Evolutionary conservation across 2,888 invertebrate species (phyloP), one percentile per base, ranked within the genome.

Genomic region (Aphelenchoides bicaudatus): DNA sequence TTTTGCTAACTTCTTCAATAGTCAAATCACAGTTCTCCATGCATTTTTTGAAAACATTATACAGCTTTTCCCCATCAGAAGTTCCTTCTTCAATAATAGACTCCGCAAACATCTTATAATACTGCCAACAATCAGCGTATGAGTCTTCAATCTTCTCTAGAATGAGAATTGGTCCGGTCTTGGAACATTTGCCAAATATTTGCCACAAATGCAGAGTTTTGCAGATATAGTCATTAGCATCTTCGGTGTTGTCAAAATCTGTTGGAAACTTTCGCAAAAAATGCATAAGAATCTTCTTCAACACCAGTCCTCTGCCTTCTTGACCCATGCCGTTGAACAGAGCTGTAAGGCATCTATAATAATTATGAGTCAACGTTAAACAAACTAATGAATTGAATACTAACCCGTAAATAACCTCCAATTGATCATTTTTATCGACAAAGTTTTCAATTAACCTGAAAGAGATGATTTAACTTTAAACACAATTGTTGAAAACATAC

Each of bases 251-350:
- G 2, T 51, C 52, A 8, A 23, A 34, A 30, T 51, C 52, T 3
- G 19, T 34, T 2, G 31, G 28, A 10, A 51, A 37, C 30, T 46
- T 34, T 19, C 16, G 13, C 19, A 51, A 28, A 16, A 51, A 51
- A 29, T 51, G 37, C 52, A 51, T 34, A 16, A 51, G 37, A 30
- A 43, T 30, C 39, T 51, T 51, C 52, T 51, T 51, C 8, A 51
- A 2, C 37, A 51, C 31, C 2, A 31, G 19, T 19, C n/a, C 23
- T 6, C 37, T 37, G 6, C 8, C 16, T 13, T 51, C 37, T 8
- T n/a, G 1, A 2, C 39, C 13, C n/a, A 51, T 38, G 16, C 16
- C 31, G n/a, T 16, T 19, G 19, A 38, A n/a, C 4, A 34, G 19
- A 3, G 52, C 52, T 2, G n/a, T 47, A 2, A 51, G 19, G 37